A percentile compares a stretch with the other conserved stretches of the same genome.
Conservation (phyloP, 1,140 invertebrate species). For the Bombyx mori region DNA sequence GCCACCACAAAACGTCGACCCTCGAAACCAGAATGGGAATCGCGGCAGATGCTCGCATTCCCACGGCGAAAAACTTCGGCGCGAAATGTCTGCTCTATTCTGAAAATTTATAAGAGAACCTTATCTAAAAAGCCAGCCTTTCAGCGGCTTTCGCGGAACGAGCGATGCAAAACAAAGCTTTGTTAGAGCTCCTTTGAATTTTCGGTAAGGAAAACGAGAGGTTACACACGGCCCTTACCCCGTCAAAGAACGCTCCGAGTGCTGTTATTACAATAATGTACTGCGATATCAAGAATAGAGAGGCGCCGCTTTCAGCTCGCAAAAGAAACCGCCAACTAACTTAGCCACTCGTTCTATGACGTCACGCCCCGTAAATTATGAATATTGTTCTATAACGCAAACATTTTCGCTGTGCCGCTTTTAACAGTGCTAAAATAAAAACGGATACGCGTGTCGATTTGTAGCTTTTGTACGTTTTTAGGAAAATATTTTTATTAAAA, state of each 20-base stretch:
- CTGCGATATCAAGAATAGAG: conserved; percentile 38
- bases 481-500: too few species aligned
- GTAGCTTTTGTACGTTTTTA: too few species aligned
- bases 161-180: conserved; percentile 67
- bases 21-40: conserved; percentile 40
- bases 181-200: conserved; percentile 62
- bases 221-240: conserved; percentile 44
- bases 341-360: not conserved
- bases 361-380: conserved; percentile 3
- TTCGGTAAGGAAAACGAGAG: conserved; percentile 64
- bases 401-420: not conserved
- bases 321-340: not conserved
- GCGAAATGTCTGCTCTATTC: conserved; percentile 44
- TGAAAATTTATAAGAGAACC: conserved; percentile 60
- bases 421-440: too few species aligned
- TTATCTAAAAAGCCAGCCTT: conserved; percentile 67
- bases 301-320: conserved; percentile 17
- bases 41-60: conserved; percentile 45
- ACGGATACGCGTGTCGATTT: too few species aligned
- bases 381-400: conserved; percentile 1
- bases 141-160: conserved; percentile 48
- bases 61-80: conserved; percentile 56
- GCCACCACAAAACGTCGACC: conserved; percentile 18
- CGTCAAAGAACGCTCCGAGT: conserved; percentile 54
- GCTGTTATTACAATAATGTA: conserved; percentile 64